Conservation (phyloP, 2,797 vertebrate genomes). For the Columba guinea region DNA sequence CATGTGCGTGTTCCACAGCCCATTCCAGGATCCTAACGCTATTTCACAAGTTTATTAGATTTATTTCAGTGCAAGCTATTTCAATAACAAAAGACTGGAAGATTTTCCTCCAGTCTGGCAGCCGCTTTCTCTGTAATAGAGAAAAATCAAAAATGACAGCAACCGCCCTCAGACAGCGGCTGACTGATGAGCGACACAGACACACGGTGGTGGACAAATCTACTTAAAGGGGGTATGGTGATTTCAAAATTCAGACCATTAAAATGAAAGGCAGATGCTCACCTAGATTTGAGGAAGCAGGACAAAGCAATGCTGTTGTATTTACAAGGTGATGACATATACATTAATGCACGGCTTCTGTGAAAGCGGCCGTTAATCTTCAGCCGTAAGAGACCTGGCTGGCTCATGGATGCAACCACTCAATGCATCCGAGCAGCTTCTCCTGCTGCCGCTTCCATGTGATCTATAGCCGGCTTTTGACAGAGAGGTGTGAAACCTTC, state of each 20-base stretch:
- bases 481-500: neutral
- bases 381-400: neutral
- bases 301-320: neutral
- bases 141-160: neutral
- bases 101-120: neutral
- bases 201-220: neutral
- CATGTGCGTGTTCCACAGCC: accelerated
- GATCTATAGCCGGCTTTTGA: neutral
- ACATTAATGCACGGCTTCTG: accelerated
- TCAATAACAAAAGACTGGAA: neutral
- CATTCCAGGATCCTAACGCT: accelerated
- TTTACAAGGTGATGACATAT: neutral
- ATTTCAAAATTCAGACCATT: neutral
- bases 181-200: neutral
- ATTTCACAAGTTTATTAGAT: neutral
- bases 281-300: neutral
- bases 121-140: neutral
- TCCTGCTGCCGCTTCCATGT: neutral
- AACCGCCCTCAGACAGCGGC: neutral
- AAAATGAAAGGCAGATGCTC: neutral
- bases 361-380: neutral
- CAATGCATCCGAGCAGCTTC: neutral
- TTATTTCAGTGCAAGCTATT: neutral
- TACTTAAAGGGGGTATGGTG: no score
- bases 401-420: neutral